Base-by-base conservation (phyloP, 2,113 vertebrate genomes). In the Cebus imitator region DNA sequence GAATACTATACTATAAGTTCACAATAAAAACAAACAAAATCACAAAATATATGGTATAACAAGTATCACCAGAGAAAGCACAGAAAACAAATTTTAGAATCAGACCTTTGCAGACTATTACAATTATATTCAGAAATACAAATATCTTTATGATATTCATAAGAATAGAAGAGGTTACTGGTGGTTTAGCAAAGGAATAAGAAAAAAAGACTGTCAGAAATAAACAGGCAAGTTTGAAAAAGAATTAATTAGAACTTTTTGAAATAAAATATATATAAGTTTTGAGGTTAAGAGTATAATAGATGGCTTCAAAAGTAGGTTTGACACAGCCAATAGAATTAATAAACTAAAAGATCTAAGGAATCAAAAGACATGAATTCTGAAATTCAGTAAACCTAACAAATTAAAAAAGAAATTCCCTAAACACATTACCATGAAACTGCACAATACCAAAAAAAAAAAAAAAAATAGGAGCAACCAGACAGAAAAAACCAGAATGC, bases 41-140 rank as follows among this genome's bases (percentile, higher is more conserved):
- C 3, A 72, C 18, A 27, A 95, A n/a, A 37, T 78, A n/a, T 88
- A 20, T 50, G 23, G 6, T 72, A 5, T 86, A 35, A 84, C 10
- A 64, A 30, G 23, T 95, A 76, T 91, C 23, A 94, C 11, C n/a
- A 13, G 30, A 70, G 5, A 93, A 2, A 84, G 35, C 4, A 70
- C 1, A 81, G 64, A 80, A 96, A 90, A 40, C 5, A 75, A 90
- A 68, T 83, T 90, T 12, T 91, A 73, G 45, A 61, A 92, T 96
- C 25, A 82, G 37, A 93, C 1, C n/a, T 92, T 94, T 32, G 92
- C 76, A 83, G 20, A 40, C 82, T 80, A 76, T 80, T 76, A 57
- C 0, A 75, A 50, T 32, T 23, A 43, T 83, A 82, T 80, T 92
- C 23, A 94, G 16, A 79, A 82, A 85, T 83, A 52, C 1, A 58